Evolutionary conservation across 2,888 invertebrate genomes (phyloP).

Genomic region (Cremastobaeus sp.): DNA sequence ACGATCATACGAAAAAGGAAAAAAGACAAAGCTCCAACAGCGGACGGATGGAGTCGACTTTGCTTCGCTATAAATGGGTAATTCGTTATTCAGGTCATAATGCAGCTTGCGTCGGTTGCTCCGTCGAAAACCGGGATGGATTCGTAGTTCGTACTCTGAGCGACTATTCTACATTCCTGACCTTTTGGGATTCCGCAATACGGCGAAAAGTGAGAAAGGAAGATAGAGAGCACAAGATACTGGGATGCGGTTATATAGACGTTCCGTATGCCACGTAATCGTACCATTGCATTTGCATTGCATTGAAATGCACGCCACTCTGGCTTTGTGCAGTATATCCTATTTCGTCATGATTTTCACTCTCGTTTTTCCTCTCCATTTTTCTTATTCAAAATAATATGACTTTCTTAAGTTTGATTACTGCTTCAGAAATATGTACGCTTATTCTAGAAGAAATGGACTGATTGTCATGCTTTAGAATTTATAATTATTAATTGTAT

Average conservation of each 20-base stretch:
- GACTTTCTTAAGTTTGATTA: too few species aligned
- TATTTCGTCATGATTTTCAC: constrained; percentile 20
- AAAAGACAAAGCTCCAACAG: too few species aligned
- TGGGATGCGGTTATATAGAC: constrained; percentile 31
- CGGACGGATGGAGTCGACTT: too few species aligned
- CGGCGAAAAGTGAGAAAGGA: constrained; percentile 12
- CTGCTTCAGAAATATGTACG: too few species aligned
- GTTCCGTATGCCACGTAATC: constrained; percentile 18
- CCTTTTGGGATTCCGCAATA: constrained; percentile 52
- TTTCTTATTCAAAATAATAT: constrained; percentile 3
- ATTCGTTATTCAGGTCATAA: constrained; percentile 74
- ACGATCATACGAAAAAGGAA: too few species aligned
- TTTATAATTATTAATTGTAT: too few species aligned
- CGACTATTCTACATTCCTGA: constrained; percentile 65
- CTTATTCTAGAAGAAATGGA: too few species aligned
- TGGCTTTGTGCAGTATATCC: neutral
- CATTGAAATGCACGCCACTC: constrained; percentile 13
- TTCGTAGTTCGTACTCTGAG: constrained; percentile 66
- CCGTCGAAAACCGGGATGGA: constrained; percentile 43
- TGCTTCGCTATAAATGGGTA: constrained; percentile 68
- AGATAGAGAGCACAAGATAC: neutral
- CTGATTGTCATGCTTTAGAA: too few species aligned
- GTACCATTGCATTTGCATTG: constrained; percentile 17
- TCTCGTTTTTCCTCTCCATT: constrained; percentile 17
- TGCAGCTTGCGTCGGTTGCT: constrained; percentile 62